Conservation (phyloP, 2,113 vertebrate species). For the Caracal caracal region DNA sequence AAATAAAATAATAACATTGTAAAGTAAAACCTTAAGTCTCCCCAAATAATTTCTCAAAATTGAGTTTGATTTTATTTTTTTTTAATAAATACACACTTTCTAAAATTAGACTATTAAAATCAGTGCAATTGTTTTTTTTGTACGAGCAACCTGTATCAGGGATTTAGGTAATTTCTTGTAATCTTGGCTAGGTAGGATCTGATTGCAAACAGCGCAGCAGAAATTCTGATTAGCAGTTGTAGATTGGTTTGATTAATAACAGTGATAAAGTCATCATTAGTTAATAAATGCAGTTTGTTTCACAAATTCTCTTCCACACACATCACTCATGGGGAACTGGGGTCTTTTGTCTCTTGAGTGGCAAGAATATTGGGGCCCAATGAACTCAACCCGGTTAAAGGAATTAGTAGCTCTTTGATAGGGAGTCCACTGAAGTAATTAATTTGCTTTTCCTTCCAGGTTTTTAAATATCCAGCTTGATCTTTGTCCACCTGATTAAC, state of each 20-base stretch:
- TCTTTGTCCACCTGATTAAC: constrained; percentile 67
- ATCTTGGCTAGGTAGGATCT: constrained; percentile 27
- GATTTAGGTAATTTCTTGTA: constrained; percentile 47
- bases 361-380: background rate
- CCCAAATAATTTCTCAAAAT: constrained; percentile 39
- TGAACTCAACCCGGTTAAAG: background rate
- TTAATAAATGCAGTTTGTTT: constrained; percentile 4
- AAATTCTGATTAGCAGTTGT: constrained; percentile 69
- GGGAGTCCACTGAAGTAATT: background rate
- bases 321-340: background rate
- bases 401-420: background rate
- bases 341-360: background rate
- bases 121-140: constrained; percentile 9
- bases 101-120: constrained; percentile 54
- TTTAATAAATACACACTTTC: background rate
- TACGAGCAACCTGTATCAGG: background rate
- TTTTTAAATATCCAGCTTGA: constrained; percentile 53
- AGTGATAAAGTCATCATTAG: constrained; percentile 42
- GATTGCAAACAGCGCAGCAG: constrained; percentile 59
- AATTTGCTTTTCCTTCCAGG: constrained; percentile 53
- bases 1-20: background rate
- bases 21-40: background rate
- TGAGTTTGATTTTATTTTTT: constrained; percentile 22
- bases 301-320: background rate
- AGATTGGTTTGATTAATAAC: constrained; percentile 52